Conservation (phyloP, 2,113 vertebrate genomes). For the Zosterops lateralis region DNA sequence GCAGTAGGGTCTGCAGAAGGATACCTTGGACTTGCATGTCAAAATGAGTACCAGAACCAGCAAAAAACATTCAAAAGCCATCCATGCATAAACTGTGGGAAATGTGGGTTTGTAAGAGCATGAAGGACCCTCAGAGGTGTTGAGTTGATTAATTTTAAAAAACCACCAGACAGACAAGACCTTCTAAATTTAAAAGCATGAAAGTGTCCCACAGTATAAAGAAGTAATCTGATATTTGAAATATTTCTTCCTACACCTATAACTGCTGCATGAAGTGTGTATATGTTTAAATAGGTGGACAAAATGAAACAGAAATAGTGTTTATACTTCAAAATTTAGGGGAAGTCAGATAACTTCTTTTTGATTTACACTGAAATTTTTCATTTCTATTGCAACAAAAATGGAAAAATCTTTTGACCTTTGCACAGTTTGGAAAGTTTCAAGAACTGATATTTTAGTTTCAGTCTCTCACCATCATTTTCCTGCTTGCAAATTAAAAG, state of each 20-base stretch:
- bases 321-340: neutral
- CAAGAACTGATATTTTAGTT: neutral
- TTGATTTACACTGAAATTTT: neutral
- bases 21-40: neutral
- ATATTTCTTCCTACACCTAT: neutral
- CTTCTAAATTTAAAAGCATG: neutral
- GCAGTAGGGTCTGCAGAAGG: neutral
- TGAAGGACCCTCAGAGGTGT: neutral
- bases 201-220: neutral
- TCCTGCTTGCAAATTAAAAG: neutral
- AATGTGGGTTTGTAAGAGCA: neutral
- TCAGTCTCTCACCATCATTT: neutral
- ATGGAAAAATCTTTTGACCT: neutral
- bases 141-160: neutral
- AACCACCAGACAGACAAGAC: neutral
- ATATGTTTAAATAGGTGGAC: neutral
- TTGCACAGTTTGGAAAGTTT: neutral
- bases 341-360: neutral
- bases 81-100: neutral
- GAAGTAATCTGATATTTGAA: neutral
- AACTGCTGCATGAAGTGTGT: neutral
- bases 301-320: neutral
- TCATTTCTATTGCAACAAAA: neutral
- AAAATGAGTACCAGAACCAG: neutral
- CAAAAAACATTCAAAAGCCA: neutral